phyloP scores from a whole-genome alignment of 2,113 vertebrate genomes.

The Zapus hudsonius region DNA sequence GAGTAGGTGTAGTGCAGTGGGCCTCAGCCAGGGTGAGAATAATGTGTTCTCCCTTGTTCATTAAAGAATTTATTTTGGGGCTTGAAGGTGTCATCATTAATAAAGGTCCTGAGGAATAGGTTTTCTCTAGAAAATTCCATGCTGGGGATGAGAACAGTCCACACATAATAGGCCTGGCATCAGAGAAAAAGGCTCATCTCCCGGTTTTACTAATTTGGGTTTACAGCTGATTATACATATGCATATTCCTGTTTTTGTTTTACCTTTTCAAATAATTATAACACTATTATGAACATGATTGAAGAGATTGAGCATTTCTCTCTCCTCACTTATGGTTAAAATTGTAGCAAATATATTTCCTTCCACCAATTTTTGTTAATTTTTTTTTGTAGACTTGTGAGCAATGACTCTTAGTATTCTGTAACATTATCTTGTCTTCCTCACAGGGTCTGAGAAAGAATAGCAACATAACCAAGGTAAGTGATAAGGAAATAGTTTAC shows the following conservation, averaged over 20 bases:
- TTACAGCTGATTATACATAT: background rate
- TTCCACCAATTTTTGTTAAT: background rate
- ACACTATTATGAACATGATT: background rate
- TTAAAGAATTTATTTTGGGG: background rate
- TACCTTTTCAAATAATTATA: background rate
- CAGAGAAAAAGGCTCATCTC: background rate
- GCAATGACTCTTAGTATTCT: background rate
- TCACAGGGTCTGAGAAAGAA: background rate
- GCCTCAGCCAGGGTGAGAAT: background rate
- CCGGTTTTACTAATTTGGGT: background rate
- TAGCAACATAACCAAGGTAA: background rate
- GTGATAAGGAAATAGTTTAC: background rate
- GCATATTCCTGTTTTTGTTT: background rate
- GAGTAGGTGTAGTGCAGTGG: background rate
- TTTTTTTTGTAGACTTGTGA: background rate
- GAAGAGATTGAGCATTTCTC: background rate
- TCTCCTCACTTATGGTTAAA: background rate
- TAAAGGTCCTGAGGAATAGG: background rate
- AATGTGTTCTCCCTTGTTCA: background rate
- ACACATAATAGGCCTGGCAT: background rate
- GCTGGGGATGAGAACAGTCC: background rate
- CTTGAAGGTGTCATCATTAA: background rate
- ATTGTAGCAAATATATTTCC: background rate
- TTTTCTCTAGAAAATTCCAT: background rate
- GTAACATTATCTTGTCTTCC: background rate